Evolutionary conservation across 2,797 vertebrate genomes (phyloP), one percentile per base, ranked within the genome.

Genomic region (Amniataba percoides): DNA sequence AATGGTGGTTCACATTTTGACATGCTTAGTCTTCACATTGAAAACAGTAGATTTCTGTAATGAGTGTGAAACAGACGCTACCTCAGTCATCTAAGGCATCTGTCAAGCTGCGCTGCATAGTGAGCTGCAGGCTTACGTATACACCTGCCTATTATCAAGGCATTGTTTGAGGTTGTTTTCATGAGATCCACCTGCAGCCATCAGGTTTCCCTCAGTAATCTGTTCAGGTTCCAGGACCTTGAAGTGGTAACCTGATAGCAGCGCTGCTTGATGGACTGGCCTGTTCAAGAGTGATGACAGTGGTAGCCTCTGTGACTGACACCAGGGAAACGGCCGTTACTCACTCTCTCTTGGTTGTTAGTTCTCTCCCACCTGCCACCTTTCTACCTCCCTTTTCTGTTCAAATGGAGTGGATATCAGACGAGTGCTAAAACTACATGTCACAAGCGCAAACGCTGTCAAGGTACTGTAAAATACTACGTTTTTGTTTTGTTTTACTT

Each of bases 381-480:
- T 93, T 99, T 99, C 97, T 99, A 98, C 96, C 97, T 99, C 95
- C 97, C 96, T 87, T 99, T 97, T 97, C 95, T 99, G 96, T 99
- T 99, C 98, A 98, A 98, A 97, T 99, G 98, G 98, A 99, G 97
- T 95, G 97, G 97, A 97, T 96, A 96, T 99, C 97, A 98, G 96
- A 97, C 96, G 95, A 97, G 95, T 92, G 93, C 97, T 97, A 97
- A 96, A 93, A 95, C 97, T 74, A 92, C 97, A 97, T 96, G 98
- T 96, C 96, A 96, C 97, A 99, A 99, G 83, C 87, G 97, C 96
- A 99, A 98, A 95, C 96, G 96, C 94, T 98, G 96, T 90, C 96
- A 99, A 99, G 98, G 98, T 99, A 99, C 96, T 93, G 97, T 98
- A 97, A 88, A 89, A 95, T 73, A 39, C 51, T 72, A 81, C 12